These are phyloP conservation scores for Spizaetus ornatus DNA, from an alignment of 2,113 vertebrate species.

Conservation along the genomic window DNA sequence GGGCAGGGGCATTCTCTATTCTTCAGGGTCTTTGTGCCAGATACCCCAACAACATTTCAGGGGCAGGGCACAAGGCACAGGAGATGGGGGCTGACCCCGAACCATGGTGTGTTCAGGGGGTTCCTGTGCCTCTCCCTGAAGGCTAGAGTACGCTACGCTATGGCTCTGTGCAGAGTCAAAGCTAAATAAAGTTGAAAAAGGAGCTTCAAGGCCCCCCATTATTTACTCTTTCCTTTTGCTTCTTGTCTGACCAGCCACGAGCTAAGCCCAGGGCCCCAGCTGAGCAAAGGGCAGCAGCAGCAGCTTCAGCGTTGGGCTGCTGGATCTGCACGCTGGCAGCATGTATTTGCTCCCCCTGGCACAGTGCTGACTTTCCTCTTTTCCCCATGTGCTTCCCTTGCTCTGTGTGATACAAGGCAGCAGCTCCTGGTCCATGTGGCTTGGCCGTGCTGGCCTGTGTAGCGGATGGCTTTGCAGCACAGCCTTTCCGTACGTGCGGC, in stretches of 20 bases:
- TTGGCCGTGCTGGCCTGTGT: not conserved
- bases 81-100: not conserved
- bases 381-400: not conserved
- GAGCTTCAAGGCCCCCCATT: constrained; percentile 33
- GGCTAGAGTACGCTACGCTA: not conserved
- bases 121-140: not conserved
- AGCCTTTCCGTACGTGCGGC: rapidly evolving
- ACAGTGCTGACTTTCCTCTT: not conserved
- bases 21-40: constrained; percentile 15
- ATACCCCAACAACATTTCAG: not conserved
- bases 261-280: not conserved
- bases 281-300: not conserved
- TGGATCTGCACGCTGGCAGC: not conserved
- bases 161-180: constrained; percentile 38
- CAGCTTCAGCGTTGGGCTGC: not conserved
- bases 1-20: not conserved
- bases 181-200: constrained; percentile 44
- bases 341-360: not conserved
- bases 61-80: not conserved
- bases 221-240: constrained; percentile 52
- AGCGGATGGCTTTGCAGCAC: not conserved
- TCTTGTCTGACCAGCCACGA: not conserved
- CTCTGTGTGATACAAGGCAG: not conserved
- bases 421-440: not conserved
- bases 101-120: not conserved